Evolutionary conservation across 2,113 vertebrate species (phyloP), one percentile per base, ranked within the genome.

Genomic region (Hippoglossus stenolepis): DNA sequence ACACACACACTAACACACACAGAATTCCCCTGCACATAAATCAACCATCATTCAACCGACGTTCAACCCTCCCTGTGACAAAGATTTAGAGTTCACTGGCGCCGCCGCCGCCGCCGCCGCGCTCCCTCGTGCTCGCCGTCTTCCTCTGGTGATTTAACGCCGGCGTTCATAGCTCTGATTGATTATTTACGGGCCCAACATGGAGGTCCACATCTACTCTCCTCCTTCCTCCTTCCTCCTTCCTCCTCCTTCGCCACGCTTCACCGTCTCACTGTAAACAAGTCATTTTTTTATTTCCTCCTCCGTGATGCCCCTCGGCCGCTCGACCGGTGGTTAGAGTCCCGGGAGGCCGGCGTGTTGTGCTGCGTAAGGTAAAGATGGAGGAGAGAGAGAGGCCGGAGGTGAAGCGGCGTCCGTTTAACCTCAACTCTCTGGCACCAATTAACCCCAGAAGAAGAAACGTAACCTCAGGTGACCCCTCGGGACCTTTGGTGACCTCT

Each of bases 401-500:
- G 81, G 80, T 73, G 60, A 13, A 2, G 35, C 0, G 12, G 60
- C 6, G 23, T 49, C 47, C 1, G 73, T 59, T 72, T 77, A 35
- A 83, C 71, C 75, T 69, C 64, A 7, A 56, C 56, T 68, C 66
- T 82, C 81, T 82, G 82, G 18, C 64, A 61, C 71, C 87, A 89
- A 91, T 93, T 93, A 92, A 91, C 91, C 87, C 61, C 56, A 40
- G 49, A 66, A 77, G 63, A 77, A 63, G 65, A 79, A 69, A 69
- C 35, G 53, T 21, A 21, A 64, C 77, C 85, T 65, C 21, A 1
- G 57, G 28, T 40, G 71, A 84, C 73, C 66, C 58, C 53, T 38
- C 13, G 31, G 5, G 1, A n/a, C 51, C 20, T 54, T 9, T 10
- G 51, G 8, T 10, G 51, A 54, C 51, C 8, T 10, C 51, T 54